A percentile compares a stretch with the other conserved stretches of the same genome.
Conservation (phyloP, 1,140 invertebrate genomes). For the Caerostris extrusa region DNA sequence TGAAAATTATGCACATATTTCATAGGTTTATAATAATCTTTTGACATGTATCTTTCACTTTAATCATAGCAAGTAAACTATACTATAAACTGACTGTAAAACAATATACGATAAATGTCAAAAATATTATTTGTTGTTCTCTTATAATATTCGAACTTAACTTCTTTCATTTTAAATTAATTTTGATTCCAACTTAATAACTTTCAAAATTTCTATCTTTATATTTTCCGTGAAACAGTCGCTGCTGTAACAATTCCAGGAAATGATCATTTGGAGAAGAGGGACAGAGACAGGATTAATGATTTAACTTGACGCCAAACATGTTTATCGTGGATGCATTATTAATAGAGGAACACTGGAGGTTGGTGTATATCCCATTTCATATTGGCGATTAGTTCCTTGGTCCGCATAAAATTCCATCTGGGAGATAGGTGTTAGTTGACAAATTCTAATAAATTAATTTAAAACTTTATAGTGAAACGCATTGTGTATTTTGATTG, state of each 20-base stretch:
- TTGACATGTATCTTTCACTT: too few relatives aligned
- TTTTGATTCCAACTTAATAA: too few relatives aligned
- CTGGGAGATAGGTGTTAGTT: neutral
- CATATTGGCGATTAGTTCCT: neutral
- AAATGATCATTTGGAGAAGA: neutral
- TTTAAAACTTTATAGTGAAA: neutral
- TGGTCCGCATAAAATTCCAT: neutral
- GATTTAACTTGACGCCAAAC: neutral
- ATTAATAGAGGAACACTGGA: neutral
- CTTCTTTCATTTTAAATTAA: too few relatives aligned
- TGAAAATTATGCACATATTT: too few relatives aligned
- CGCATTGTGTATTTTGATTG: neutral
- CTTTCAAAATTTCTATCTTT: too few relatives aligned
- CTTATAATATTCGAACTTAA: too few relatives aligned
- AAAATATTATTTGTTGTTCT: too few relatives aligned
- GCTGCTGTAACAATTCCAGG: neutral
- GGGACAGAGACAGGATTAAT: neutral
- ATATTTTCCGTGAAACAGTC: neutral
- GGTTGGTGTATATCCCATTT: neutral
- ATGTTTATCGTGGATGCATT: neutral
- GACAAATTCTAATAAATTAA: neutral
- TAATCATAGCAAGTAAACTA: too few relatives aligned
- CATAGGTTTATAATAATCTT: too few relatives aligned
- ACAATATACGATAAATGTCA: too few relatives aligned
- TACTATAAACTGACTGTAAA: too few relatives aligned